These are phyloP conservation scores for Coracias cyanogaster DNA, from an alignment of 2,797 vertebrate genomes.

Conservation along the genomic window DNA sequence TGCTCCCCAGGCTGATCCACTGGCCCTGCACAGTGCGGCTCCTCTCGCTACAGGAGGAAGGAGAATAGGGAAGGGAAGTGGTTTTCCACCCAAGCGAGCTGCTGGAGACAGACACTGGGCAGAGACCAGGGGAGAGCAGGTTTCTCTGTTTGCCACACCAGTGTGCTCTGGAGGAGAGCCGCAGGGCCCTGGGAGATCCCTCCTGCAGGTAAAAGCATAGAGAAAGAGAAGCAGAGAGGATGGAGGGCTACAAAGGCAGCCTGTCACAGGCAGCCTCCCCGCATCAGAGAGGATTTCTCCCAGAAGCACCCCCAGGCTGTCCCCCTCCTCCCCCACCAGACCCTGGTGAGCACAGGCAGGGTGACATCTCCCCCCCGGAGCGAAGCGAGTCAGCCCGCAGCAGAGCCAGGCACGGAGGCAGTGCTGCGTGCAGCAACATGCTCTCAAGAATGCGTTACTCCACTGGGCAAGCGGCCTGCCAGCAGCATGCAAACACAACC, in stretches of 20 bases:
- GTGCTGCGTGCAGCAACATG: conserved; percentile 30
- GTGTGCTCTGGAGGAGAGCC: neutral
- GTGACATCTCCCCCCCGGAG: neutral
- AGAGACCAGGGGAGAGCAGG: neutral
- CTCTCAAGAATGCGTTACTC: conserved; percentile 31
- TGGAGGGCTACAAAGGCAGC: neutral
- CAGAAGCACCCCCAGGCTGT: neutral
- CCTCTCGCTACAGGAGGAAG: accelerated
- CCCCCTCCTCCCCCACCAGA: neutral
- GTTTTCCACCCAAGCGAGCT: neutral
- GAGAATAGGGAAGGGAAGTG: neutral
- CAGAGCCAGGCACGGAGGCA: conserved; percentile 11
- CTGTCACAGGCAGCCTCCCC: neutral
- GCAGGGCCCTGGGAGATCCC: neutral
- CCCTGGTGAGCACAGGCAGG: neutral
- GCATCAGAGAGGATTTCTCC: neutral
- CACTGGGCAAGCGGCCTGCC: conserved; percentile 65
- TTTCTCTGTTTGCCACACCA: neutral
- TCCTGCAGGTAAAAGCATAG: neutral
- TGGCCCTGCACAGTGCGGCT: neutral
- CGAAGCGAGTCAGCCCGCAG: neutral
- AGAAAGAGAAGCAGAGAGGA: neutral
- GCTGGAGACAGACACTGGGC: neutral
- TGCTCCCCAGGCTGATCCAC: neutral
- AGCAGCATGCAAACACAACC: conserved; percentile 28